A percentile compares a stretch with the other conserved stretches of the same genome.
These are phyloP conservation scores for Drosophila asahinai DNA, from an alignment of 1,140 invertebrate species.

Conservation along the genomic window DNA sequence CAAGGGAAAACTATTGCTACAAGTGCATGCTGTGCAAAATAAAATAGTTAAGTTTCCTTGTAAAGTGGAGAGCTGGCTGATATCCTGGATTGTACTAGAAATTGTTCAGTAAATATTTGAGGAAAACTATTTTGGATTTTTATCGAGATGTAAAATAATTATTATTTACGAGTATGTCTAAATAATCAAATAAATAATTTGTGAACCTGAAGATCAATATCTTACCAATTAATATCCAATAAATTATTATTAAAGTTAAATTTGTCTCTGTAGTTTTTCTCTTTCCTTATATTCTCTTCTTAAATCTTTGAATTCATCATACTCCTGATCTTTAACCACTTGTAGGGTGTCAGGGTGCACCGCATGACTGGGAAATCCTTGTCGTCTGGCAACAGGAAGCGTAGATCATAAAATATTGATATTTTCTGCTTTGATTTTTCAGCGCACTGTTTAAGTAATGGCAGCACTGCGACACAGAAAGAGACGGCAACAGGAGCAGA, in stretches of 20 bases:
- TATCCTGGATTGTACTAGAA: constrained; percentile 5
- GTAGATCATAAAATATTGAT: constrained; percentile 82
- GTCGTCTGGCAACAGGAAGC: constrained; percentile 73
- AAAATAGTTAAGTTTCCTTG: background rate
- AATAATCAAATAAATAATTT: background rate
- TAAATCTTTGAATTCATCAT: background rate
- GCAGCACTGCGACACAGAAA: constrained; percentile 40
- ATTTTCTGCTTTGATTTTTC: constrained; percentile 81
- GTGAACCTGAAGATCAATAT: background rate
- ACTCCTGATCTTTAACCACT: background rate
- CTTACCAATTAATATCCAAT: background rate
- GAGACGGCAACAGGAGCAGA: constrained; percentile 26
- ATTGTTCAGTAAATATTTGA: no score
- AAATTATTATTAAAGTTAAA: no score
- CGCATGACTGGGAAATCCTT: constrained; percentile 45
- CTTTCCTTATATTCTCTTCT: background rate
- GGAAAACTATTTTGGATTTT: no score
- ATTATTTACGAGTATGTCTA: no score
- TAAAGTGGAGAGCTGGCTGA: background rate
- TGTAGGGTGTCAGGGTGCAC: constrained; percentile 14
- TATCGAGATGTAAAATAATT: background rate
- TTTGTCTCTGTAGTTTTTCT: background rate
- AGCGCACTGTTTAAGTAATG: constrained; percentile 78
- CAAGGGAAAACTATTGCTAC: constrained; percentile 58
- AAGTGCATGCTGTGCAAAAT: constrained; percentile 67